Base-by-base conservation (phyloP, 2,113 vertebrate genomes). In the Arenaria interpres region DNA sequence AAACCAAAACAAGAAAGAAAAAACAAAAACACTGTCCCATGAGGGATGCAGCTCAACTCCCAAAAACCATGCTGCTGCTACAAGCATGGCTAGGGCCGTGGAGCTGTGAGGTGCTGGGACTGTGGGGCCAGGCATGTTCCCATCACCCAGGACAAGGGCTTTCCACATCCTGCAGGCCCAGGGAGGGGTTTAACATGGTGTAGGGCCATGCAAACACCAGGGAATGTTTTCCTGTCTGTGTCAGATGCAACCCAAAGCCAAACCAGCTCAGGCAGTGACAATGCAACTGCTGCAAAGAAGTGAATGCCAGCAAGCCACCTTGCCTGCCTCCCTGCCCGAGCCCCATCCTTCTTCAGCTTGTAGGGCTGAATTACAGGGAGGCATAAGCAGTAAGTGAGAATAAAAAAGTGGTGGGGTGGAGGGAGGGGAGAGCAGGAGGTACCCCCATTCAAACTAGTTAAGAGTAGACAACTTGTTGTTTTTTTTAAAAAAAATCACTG, bases 61-160 rank as follows among this genome's bases (percentile, higher is more conserved):
- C 32, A 14, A 43, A 60, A n/a, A 27, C 0, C 4, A 16, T 46
- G 39, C n/a, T 84, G 71, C n/a, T 85, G 78, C 69, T 37, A 7
- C 2, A 3, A 80, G 51, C 32, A 1, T 2, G 21, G 33, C 23
- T 84, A 3, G 0, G 45, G 72, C 69, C 6, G 1, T 3, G 7
- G 62, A n/a, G 15, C 20, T 1, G 0, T 2, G 6, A 69, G 48
- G 6, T 69, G 33, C 10, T 32, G 15, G 28, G 20, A 51, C 8
- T 2, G 1, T 8, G 7, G 14, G 8, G 7, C 17, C 2, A 2
- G 24, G 35, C n/a, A 37, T 4, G 6, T 33, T 75, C 15, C 39
- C 20, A 17, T 41, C n/a, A n/a, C 12, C 20, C 22, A 41, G n/a
- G 27, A 37, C 11, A 22, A 66, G 54, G 54, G 7, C 3, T 81